Percentiles rank a stretch among this genome's conserved stretches.
These are phyloP conservation scores for Brachionus paranguensis DNA, from an alignment of 1,140 invertebrate species.

Conservation along the genomic window DNA sequence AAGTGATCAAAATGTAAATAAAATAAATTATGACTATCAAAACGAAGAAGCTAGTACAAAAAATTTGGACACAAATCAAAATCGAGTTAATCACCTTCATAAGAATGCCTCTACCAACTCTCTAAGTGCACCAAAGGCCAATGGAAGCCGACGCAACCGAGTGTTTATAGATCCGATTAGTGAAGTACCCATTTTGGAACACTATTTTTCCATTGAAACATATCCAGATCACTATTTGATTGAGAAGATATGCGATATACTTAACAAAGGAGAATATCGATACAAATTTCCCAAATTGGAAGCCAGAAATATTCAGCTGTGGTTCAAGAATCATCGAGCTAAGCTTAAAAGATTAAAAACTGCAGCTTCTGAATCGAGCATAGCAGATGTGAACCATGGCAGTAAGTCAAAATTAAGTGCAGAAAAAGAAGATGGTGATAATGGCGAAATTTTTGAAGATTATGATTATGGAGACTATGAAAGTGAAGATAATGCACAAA, in stretches of 20 bases:
- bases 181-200: constrained; percentile 88
- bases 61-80: neutral
- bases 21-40: constrained; percentile 6
- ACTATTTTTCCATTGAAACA: constrained; percentile 91
- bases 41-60: neutral
- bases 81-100: neutral
- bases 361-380: neutral
- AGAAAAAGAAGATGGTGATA: neutral
- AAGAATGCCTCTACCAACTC: constrained; percentile 6
- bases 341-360: constrained; percentile 72
- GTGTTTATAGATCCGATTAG: constrained; percentile 98
- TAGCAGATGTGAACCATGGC: neutral
- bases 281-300: constrained; percentile 92
- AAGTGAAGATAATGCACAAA: neutral
- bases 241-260: constrained; percentile 87
- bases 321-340: constrained; percentile 79
- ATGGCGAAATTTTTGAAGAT: neutral
- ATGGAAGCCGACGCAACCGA: constrained; percentile 66
- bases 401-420: neutral
- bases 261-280: constrained; percentile 79
- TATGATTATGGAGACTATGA: constrained; percentile 33
- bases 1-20: neutral
- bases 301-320: constrained; percentile 93
- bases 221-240: constrained; percentile 64
- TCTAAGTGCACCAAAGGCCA: neutral